Base-by-base conservation (phyloP, 2,888 invertebrate genomes). In the Cerastis leucographa region DNA sequence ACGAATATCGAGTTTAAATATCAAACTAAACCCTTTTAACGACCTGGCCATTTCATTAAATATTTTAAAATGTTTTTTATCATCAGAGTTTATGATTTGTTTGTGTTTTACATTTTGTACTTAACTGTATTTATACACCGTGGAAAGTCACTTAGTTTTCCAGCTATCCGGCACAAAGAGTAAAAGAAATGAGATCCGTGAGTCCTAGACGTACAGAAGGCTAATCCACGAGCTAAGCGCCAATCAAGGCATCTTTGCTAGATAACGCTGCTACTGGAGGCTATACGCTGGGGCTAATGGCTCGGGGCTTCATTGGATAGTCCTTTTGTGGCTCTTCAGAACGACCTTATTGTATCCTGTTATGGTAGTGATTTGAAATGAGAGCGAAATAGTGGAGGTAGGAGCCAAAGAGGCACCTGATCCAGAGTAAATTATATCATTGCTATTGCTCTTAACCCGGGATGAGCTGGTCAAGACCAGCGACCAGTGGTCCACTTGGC, bases 191-290 rank as follows among this genome's bases (percentile, higher is more conserved):
- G 40, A 22, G 61, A 72, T 49, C 17, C 17, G 25, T 61, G 17
- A 61, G 29, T 72, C 29, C n/a, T 5, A 42, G 6, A 22, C 35
- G 35, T 49, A 25, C 25, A 6, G 22, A 49, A n/a, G 7, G 14
- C 29, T 42, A 29, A 73, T 17, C 42, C 42, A 7, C 7, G 71
- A 29, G 40, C 74, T 73, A 61, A 49, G 73, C 61, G 49, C 72
- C 74, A 61, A 74, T 74, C 74, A 72, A 51, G 42, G 19, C 35
- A 35, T 35, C 61, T 72, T 74, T n/a, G 17, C 35, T 54, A 3
- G 25, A 75, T 46, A 54, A 74, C 35, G n/a, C 74, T 72, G 22
- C 42, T 25, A 7, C 29, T n/a, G n/a, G 25, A 25, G 19, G 46
- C 17, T 29, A 29, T 29, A 40, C 40, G 62, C 62, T n/a, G 12